Percentiles rank a stretch among this genome's conserved stretches.
These are phyloP conservation scores for Micromesistius poutassou DNA, from an alignment of 2,797 vertebrate species.

Conservation along the genomic window DNA sequence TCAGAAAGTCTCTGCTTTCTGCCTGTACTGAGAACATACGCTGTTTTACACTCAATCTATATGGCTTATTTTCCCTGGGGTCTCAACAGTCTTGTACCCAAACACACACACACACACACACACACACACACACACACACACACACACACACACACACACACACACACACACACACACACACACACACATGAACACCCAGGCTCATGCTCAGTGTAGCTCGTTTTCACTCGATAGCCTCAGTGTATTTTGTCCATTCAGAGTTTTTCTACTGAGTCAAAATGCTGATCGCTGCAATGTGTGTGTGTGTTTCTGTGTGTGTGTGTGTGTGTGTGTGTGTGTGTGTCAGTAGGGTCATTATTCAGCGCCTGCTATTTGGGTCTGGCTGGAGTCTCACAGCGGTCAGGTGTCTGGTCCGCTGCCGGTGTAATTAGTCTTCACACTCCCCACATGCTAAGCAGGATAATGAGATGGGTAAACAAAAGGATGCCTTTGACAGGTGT, in stretches of 20 bases:
- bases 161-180: neutral
- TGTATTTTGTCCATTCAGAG: neutral
- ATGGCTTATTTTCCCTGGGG: neutral
- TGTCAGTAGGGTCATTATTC: slow-evolving; percentile 43
- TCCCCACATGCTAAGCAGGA: slow-evolving; percentile 60
- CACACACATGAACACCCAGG: neutral
- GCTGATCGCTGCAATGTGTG: neutral
- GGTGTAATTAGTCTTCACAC: slow-evolving; percentile 67
- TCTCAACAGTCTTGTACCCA: neutral
- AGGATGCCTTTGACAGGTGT: slow-evolving; percentile 61
- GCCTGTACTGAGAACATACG: neutral
- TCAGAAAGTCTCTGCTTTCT: neutral
- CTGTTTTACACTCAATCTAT: neutral
- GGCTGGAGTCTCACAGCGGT: slow-evolving; percentile 55
- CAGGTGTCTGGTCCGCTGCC: slow-evolving; percentile 49
- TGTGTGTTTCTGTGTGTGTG: slow-evolving; percentile 14
- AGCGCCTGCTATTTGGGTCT: slow-evolving; percentile 50
- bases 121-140: neutral
- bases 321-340: slow-evolving; percentile 35
- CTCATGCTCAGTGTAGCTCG: neutral
- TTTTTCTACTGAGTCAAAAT: neutral
- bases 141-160: neutral
- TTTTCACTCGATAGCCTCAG: neutral
- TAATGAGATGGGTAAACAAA: slow-evolving; percentile 71
- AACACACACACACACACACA: neutral